Conservation (phyloP, 2,113 vertebrate genomes). For the Passer montanus region DNA sequence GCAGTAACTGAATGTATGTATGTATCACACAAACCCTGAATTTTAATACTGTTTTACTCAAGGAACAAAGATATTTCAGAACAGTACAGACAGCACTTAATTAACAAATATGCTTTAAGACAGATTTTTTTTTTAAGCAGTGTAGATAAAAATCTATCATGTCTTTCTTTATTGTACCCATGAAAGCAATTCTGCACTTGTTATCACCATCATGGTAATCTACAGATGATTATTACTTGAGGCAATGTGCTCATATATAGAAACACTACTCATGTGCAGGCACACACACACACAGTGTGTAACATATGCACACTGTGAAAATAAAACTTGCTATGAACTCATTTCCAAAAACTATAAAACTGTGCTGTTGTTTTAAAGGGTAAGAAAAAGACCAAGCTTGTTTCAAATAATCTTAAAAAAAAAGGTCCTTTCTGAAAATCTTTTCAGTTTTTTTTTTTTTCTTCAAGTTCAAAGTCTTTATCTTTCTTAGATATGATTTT, state of each 20-base stretch:
- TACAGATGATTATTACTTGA: neutral
- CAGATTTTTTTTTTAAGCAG: neutral
- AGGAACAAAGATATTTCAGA: neutral
- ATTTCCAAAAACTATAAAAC: neutral
- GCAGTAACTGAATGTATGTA: neutral
- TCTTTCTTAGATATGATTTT: neutral
- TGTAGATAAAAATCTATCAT: neutral
- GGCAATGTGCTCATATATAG: neutral
- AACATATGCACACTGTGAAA: neutral
- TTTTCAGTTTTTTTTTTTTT: neutral
- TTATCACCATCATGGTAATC: neutral
- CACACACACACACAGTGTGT: neutral
- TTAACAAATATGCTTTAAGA: neutral
- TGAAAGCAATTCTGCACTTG: neutral
- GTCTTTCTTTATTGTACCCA: neutral
- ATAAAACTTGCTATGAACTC: neutral
- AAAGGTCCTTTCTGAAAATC: neutral
- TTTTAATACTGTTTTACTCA: neutral
- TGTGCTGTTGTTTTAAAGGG: neutral
- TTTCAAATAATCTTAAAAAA: neutral
- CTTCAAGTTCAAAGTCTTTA: neutral
- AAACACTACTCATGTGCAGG: rapidly evolving
- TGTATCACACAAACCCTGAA: neutral
- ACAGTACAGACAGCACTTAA: neutral
- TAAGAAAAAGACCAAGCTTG: neutral